These are phyloP conservation scores for Aspidiotus rigidus DNA, from an alignment of 2,888 invertebrate genomes.

Conservation along the genomic window DNA sequence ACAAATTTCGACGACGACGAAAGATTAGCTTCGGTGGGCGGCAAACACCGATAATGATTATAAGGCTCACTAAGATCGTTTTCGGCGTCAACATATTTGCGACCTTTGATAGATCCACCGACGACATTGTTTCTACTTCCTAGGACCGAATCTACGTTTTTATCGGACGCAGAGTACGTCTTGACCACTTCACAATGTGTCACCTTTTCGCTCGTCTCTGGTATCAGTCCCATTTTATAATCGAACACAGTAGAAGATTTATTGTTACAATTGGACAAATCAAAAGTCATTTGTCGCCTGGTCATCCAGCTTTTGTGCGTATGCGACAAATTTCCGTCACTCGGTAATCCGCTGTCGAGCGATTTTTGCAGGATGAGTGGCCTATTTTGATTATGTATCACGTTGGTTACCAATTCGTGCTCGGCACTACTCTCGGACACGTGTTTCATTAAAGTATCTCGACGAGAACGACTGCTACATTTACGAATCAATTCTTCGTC, in stretches of 20 bases:
- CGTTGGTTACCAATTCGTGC: neutral
- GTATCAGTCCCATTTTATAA: conserved; percentile 33
- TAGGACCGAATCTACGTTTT: conserved; percentile 21
- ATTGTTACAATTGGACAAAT: conserved; percentile 35
- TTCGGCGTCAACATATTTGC: conserved; percentile 14
- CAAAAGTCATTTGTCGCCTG: conserved; percentile 39
- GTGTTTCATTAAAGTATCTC: conserved; percentile 26
- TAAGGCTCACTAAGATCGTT: conserved; percentile 57
- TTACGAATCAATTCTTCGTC: conserved; percentile 54
- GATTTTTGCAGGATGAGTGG: conserved; percentile 38
- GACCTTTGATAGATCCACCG: conserved; percentile 5
- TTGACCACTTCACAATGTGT: conserved; percentile 13
- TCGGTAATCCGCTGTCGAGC: conserved; percentile 38
- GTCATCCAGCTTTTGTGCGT: conserved; percentile 36
- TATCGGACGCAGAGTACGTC: conserved; percentile 14
- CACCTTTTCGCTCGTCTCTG: conserved; percentile 32
- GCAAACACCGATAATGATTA: conserved; percentile 62
- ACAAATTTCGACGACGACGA: conserved; percentile 33
- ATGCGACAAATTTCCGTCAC: conserved; percentile 20
- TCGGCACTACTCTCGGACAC: conserved; percentile 23
- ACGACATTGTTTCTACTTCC: conserved; percentile 9
- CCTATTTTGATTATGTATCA: neutral
- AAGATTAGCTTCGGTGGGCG: conserved; percentile 44
- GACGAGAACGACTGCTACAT: conserved; percentile 34
- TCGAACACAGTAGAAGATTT: conserved; percentile 12